These are phyloP conservation scores for Synergus japonicus DNA, from an alignment of 2,888 invertebrate genomes.

Conservation along the genomic window DNA sequence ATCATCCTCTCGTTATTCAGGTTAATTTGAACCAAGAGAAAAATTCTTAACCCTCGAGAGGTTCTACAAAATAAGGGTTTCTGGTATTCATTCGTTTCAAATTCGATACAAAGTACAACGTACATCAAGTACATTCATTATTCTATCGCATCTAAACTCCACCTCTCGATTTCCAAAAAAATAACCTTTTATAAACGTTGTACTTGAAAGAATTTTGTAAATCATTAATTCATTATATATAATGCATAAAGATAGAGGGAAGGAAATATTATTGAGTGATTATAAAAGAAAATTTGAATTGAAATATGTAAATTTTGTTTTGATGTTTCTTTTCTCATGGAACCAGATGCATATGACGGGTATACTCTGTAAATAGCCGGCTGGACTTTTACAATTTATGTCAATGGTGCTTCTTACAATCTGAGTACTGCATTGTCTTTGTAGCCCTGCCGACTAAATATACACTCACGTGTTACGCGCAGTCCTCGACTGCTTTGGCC, in stretches of 20 bases:
- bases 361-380: neutral
- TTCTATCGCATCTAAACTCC: too few species aligned
- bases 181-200: too few species aligned
- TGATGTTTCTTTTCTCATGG: neutral
- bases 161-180: too few species aligned
- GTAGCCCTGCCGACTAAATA: slow-evolving; percentile 69
- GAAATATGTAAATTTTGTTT: neutral
- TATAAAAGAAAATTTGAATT: neutral
- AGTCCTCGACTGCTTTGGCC: slow-evolving; percentile 70
- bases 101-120: neutral
- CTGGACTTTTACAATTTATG: slow-evolving; percentile 52
- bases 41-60: neutral
- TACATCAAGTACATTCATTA: neutral
- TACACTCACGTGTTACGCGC: slow-evolving; percentile 65
- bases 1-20: slow-evolving; percentile 8
- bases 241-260: neutral
- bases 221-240: too few species aligned
- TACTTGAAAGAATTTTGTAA: too few species aligned
- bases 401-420: slow-evolving; percentile 66
- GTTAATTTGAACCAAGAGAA: neutral
- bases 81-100: neutral
- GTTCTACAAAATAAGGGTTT: neutral
- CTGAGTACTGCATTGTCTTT: slow-evolving; percentile 72
- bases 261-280: neutral
- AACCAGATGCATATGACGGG: neutral